Base-by-base conservation (phyloP, 2,113 vertebrate species). In the Oncorhynchus nerka region DNA sequence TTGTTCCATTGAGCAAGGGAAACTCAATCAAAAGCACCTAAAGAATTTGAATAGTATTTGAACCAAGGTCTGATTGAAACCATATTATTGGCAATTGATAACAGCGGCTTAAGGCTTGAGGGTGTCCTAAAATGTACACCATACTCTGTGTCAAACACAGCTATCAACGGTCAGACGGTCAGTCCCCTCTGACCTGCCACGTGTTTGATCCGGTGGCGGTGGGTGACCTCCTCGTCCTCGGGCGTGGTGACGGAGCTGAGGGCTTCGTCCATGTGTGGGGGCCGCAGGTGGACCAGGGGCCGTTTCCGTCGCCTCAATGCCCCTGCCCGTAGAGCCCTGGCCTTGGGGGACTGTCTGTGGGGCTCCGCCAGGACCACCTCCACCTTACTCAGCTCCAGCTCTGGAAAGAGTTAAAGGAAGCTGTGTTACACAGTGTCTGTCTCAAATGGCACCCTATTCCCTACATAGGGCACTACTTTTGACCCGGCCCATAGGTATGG, bases 211-310 rank as follows among this genome's bases (percentile, higher is more conserved):
- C 92, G 89, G 76, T 93, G 93, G 4, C 92, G 93, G 4, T 94
- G 93, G 19, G n/a, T 22, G 59, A 92, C 93, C 13, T 97, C 95
- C 0, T 97, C 96, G 0, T 95, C 96, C 67, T 81, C 82, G 73
- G 96, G 96, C 0, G 95, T 97, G 86, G 96, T 95, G 68, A 97
- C 94, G 0, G 96, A 93, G 61, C 95, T 95, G 75, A 95, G 91
- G 24, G 92, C 94, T 81, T 96, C 93, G 71, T 96, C 95, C 84
- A 96, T 64, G 83, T 95, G 95, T 0, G 94, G 92, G 20, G 93
- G 91, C 59, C 95, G 85, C 83, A 96, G 87, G 71, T 96, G 96
- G 1, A 87, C 22, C 0, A 96, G 95, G 11, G 91, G 91, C 1
- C 94, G 93, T 75, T 97, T 97, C 79, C 96, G 91, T 45, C 96